These are phyloP conservation scores for Hapalemur alaotrensis DNA, from an alignment of 2,797 vertebrate genomes.

Conservation along the genomic window DNA sequence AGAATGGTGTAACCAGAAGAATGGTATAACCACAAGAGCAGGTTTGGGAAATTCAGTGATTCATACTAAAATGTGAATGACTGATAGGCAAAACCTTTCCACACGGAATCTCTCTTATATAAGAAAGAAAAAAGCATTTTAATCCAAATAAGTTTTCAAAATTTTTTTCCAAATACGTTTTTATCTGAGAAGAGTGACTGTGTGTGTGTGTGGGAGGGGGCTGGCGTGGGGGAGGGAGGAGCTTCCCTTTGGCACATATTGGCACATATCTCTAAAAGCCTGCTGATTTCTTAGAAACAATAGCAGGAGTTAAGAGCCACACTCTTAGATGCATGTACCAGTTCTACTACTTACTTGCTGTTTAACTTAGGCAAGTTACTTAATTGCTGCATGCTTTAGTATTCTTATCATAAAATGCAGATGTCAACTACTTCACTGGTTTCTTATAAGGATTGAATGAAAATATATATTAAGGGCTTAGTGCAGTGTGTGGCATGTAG, in stretches of 20 bases:
- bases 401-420: constrained; percentile 37
- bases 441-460: not conserved
- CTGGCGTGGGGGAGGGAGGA: not conserved
- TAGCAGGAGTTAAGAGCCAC: not conserved
- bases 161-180: not conserved
- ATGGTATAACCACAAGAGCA: not conserved
- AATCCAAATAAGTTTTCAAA: not conserved
- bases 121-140: not conserved
- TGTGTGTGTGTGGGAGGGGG: too few species aligned
- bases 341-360: not conserved
- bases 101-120: not conserved
- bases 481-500: not conserved
- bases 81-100: not conserved
- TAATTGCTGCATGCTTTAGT: constrained; percentile 11
- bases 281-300: not conserved
- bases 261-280: not conserved
- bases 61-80: constrained; percentile 25
- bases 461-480: not conserved
- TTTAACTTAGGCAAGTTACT: constrained; percentile 25
- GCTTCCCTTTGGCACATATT: not conserved
- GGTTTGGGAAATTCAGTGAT: not conserved
- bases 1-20: not conserved
- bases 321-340: not conserved
- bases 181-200: not conserved
- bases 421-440: not conserved